Evolutionary conservation across 2,888 invertebrate genomes (phyloP).

Genomic region (Capitulum mitella): DNA sequence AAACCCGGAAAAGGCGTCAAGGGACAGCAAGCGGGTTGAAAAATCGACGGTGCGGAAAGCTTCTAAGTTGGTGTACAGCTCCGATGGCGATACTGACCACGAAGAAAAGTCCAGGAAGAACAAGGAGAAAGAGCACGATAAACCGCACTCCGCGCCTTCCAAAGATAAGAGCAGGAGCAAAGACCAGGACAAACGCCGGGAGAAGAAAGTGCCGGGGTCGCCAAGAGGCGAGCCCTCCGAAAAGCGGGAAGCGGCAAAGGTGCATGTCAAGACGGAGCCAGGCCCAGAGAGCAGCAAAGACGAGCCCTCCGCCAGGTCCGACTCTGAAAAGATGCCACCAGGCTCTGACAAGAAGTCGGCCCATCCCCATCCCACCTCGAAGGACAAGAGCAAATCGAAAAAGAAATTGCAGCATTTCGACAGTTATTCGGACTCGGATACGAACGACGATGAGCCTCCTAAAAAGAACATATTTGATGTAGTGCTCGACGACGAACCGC

Average conservation of each 20-base stretch:
- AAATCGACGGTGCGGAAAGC: constrained; percentile 39
- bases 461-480: constrained; percentile 65
- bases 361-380: constrained; percentile 31
- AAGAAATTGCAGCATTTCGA: constrained; percentile 32
- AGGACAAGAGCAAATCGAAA: constrained; percentile 39
- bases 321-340: constrained; percentile 8
- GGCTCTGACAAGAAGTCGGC: neutral
- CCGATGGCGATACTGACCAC: neutral
- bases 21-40: constrained; percentile 38
- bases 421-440: constrained; percentile 27
- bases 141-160: constrained; percentile 33
- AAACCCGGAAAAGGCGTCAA: constrained; percentile 33
- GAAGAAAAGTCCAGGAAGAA: constrained; percentile 34
- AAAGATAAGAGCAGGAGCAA: constrained; percentile 33
- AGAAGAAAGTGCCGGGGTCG: constrained; percentile 36
- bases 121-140: constrained; percentile 36
- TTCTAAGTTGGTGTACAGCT: constrained; percentile 13
- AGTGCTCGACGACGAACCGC: constrained; percentile 71
- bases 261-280: constrained; percentile 33
- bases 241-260: constrained; percentile 37
- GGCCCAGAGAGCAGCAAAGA: constrained; percentile 35
- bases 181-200: constrained; percentile 37
- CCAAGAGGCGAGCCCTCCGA: constrained; percentile 34
- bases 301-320: constrained; percentile 34
- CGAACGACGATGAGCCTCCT: constrained; percentile 28